These are phyloP conservation scores for Drosophila testacea DNA, from an alignment of 2,888 invertebrate species.

Conservation along the genomic window DNA sequence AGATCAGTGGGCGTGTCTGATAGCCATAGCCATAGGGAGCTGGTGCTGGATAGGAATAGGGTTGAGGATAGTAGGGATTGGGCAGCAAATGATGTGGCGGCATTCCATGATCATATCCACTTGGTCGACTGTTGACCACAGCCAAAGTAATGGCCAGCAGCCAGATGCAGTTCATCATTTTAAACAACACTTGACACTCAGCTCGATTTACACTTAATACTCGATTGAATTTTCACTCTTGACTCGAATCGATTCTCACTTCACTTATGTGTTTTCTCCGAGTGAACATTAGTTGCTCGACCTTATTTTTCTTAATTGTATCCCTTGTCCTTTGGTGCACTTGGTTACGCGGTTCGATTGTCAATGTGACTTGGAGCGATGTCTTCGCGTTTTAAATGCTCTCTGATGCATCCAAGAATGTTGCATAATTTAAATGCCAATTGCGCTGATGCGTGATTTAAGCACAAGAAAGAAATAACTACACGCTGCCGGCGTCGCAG, in stretches of 20 bases:
- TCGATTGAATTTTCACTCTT: constrained; percentile 2
- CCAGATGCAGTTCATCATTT: constrained; percentile 59
- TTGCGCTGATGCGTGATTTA: constrained; percentile 65
- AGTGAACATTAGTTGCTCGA: constrained; percentile 25
- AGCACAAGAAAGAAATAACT: constrained; percentile 23
- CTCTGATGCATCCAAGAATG: constrained; percentile 44
- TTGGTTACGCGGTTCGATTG: constrained; percentile 21
- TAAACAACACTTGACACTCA: not conserved
- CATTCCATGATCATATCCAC: constrained; percentile 9
- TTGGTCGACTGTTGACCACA: constrained; percentile 34
- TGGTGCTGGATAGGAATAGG: constrained; percentile 37
- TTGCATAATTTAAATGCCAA: constrained; percentile 73
- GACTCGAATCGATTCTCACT: not conserved
- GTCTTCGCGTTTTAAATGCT: constrained; percentile 56
- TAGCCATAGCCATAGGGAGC: constrained; percentile 40
- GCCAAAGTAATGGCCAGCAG: constrained; percentile 35
- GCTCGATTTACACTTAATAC: not conserved
- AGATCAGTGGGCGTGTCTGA: constrained; percentile 46
- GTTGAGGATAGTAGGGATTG: constrained; percentile 43
- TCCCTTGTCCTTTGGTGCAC: constrained; percentile 32
- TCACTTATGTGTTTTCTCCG: not conserved
- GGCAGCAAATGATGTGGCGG: constrained; percentile 32
- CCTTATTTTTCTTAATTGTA: not conserved
- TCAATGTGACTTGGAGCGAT: constrained; percentile 42
- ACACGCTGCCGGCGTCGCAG: constrained; percentile 13